A percentile compares a stretch with the other conserved stretches of the same genome.
Conservation (phyloP, 2,888 invertebrate species). For the Dolichomitus sp. region DNA sequence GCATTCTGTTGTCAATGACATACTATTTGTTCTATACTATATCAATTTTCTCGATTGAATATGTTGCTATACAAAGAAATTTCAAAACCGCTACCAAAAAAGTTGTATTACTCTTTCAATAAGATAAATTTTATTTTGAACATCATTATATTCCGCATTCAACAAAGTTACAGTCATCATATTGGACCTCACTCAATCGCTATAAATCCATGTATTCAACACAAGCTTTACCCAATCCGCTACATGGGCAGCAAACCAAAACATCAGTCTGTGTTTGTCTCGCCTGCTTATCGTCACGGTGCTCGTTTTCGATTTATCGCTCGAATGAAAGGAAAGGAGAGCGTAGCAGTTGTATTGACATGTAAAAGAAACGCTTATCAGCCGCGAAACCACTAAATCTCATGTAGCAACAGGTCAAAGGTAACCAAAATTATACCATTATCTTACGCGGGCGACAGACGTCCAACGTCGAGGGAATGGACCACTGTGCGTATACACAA, state of each 20-base stretch:
- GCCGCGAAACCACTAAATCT: not conserved
- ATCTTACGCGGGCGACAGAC: not conserved
- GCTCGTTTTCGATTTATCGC: not conserved
- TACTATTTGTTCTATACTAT: no score
- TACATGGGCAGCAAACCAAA: not conserved
- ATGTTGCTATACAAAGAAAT: not conserved
- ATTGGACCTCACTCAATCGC: not conserved
- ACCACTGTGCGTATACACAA: not conserved
- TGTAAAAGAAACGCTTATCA: not conserved
- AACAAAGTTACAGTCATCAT: not conserved
- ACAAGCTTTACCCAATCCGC: not conserved
- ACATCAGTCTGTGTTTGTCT: not conserved
- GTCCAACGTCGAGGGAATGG: not conserved
- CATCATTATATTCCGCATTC: not conserved
- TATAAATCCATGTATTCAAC: not conserved
- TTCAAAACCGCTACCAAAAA: not conserved
- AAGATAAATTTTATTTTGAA: not conserved
- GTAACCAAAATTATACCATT: constrained; percentile 24
- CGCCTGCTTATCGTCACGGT: not conserved
- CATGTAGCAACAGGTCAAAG: not conserved
- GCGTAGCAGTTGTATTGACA: no score
- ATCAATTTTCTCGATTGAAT: no score
- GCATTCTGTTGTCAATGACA: no score
- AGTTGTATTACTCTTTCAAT: not conserved
- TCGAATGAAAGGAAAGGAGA: not conserved